A percentile compares a stretch with the other conserved stretches of the same genome.
Conservation (phyloP, 1,140 invertebrate species). For the Papilio machaon region DNA sequence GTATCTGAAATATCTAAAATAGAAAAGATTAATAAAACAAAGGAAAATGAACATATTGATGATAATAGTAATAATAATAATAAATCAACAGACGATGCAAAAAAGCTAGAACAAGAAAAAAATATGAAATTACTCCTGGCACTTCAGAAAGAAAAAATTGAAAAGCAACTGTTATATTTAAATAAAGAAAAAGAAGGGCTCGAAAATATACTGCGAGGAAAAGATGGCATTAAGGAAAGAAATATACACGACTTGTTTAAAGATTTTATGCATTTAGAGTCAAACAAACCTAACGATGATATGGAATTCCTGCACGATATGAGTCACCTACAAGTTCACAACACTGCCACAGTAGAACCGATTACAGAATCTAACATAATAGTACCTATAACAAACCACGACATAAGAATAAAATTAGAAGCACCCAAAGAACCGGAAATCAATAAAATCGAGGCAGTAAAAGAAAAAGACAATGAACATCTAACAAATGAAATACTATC, state of each 20-base stretch:
- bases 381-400: slow-evolving; percentile 11
- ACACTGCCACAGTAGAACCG: slow-evolving; percentile 20
- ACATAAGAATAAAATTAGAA: slow-evolving; percentile 14
- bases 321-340: neutral
- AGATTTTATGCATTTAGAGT: slow-evolving; percentile 21
- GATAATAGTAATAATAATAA: neutral
- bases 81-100: slow-evolving; percentile 15
- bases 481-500: slow-evolving; percentile 57
- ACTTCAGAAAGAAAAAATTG: slow-evolving; percentile 54
- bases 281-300: slow-evolving; percentile 22
- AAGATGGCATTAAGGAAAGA: slow-evolving; percentile 19
- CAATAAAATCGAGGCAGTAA: slow-evolving; percentile 41
- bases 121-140: slow-evolving; percentile 55
- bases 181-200: slow-evolving; percentile 49
- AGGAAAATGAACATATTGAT: slow-evolving; percentile 8
- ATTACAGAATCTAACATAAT: neutral
- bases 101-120: slow-evolving; percentile 47
- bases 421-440: slow-evolving; percentile 37
- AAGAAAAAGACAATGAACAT: slow-evolving; percentile 54
- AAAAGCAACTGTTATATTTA: slow-evolving; percentile 53
- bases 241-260: slow-evolving; percentile 28
- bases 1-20: slow-evolving; percentile 73
- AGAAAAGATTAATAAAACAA: slow-evolving; percentile 56
- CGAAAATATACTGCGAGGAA: slow-evolving; percentile 38
- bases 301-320: neutral